Base-by-base conservation (phyloP, 2,888 invertebrate species). In the Neoscelio sp. region DNA sequence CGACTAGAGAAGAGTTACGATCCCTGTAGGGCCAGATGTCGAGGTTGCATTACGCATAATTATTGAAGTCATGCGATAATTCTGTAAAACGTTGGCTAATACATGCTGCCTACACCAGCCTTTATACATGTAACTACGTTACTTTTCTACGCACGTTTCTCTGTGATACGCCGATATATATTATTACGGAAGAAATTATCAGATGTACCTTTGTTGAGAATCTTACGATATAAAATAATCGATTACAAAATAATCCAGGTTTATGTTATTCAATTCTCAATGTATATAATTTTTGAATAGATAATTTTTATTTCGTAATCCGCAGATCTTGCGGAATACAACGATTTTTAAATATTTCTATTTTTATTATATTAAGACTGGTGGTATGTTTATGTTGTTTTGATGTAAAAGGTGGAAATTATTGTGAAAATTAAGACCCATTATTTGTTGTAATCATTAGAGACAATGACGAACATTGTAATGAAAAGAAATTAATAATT, bases 11-110 rank as follows among this genome's bases (percentile, higher is more conserved):
- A 78, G 75, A 80, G 52, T 75, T 78, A 80, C 68, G 76, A 76
- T 78, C 73, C 62, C 78, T 79, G 74, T 65, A 62, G 78, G 74
- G 65, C 76, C 74, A 79, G 68, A 76, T 74, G 77, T 65, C 64
- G 75, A 70, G 62, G 58, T 70, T 81, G 77, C 82, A 84, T 83
- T 82, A 82, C 82, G 82, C 80, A 79, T 80, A 82, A 83, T 83
- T 82, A 80, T 78, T 73, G 65, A 68, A 81, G 74, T 65, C 70
- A 67, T 79, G 77, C 79, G 82, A 82, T 83, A 80, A 82, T 83
- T 79, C 71, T 74, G 82, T 82, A 81, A 82, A 78, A 81, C 77
- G 71, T 71, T 64, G 78, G 35, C 64, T 82, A 78, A 81, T 74
- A 68, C 68, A 42, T 54, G 64, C 38, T 64, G 54, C 73, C 67